Base-by-base conservation (phyloP, 2,113 vertebrate species). In the Rhea americana region DNA sequence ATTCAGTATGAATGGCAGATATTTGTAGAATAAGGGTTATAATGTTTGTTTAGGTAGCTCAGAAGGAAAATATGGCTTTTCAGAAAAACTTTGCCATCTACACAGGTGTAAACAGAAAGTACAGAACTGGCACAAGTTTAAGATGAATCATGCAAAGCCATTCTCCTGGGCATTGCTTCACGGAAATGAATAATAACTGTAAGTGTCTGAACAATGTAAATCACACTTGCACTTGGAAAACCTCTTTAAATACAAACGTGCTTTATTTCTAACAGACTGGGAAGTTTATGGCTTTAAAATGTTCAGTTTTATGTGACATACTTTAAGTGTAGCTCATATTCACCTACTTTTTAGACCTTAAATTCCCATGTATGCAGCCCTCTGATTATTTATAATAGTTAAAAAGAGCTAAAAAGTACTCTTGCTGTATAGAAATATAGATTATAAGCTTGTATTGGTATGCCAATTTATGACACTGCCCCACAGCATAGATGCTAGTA, bases 231-330 rank as follows among this genome's bases (percentile, higher is more conserved):
- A 56, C 91, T 96, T 93, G 89, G 89, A 95, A 95, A 97, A 96
- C 75, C 95, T 93, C 96, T 96, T 96, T 88, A 96, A 97, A 97
- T 94, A 96, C 96, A 97, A 98, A 90, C 16, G 79, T 78, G 71
- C 87, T 92, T 95, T 82, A 93, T 96, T 96, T 93, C 95, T 96
- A 89, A 95, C 92, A 93, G 81, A 35, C 90, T 93, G 94, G 85
- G 93, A 94, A 87, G 85, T 95, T 96, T 96, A 92, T 89, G 83
- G 68, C 91, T 95, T 93, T 89, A 91, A 93, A 96, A 95, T 72
- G 81, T 77, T 78, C 83, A 8, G 73, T 7, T 95, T 96, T 96
- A 80, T 92, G 87, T 85, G 96, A 9, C 66, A 61, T 9, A 55
- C 39, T 95, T 92, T 72, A 91, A 71, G 87, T 85, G 77, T 82